These are phyloP conservation scores for Pandemis heparana DNA, from an alignment of 2,888 invertebrate genomes.

Conservation along the genomic window DNA sequence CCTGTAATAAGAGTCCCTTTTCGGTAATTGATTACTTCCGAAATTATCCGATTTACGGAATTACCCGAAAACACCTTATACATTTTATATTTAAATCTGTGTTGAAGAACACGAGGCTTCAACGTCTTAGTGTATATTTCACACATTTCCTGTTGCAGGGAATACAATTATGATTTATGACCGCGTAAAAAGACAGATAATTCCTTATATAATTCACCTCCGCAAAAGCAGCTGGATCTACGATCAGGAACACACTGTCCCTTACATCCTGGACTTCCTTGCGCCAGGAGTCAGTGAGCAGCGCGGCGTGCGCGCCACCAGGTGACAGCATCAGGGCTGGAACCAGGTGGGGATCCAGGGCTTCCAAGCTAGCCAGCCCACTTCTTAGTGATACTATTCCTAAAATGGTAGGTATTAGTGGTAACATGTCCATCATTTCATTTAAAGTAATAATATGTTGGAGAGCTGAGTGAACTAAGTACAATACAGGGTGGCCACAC, in stretches of 20 bases:
- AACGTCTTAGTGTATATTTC: too few species aligned
- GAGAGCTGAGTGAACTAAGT: too few species aligned
- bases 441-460: too few species aligned
- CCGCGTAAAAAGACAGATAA: neutral
- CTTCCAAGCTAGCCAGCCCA: constrained; percentile 88
- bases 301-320: constrained; percentile 76
- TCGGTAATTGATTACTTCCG: too few species aligned
- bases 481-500: too few species aligned
- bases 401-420: constrained; percentile 56
- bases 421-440: neutral
- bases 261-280: constrained; percentile 85
- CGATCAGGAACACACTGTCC: constrained; percentile 87
- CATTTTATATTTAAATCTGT: too few species aligned
- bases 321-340: constrained; percentile 85
- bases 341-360: constrained; percentile 88
- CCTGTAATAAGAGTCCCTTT: too few species aligned
- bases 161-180: neutral
- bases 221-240: constrained; percentile 89
- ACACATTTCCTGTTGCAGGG: too few species aligned
- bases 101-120: too few species aligned
- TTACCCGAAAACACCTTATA: too few species aligned
- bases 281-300: constrained; percentile 86
- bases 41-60: too few species aligned
- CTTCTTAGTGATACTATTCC: constrained; percentile 87
- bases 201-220: constrained; percentile 75